phyloP scores from a whole-genome alignment of 2,797 vertebrate species.

The Takifugu rubripes region DNA sequence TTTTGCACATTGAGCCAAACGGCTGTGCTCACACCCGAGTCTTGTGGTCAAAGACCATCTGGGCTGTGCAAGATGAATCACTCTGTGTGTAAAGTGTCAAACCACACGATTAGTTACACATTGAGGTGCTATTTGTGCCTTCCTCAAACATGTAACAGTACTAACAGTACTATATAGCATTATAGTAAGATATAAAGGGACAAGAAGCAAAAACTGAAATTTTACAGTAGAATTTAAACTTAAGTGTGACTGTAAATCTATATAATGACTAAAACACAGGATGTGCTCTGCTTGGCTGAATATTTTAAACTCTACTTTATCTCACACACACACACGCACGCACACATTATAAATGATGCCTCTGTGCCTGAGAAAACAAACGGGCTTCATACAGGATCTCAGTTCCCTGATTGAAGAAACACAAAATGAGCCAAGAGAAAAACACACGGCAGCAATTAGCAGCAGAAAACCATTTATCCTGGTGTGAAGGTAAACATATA shows the following conservation, averaged over 20 bases:
- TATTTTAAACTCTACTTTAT: conserved; percentile 1
- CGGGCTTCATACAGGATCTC: conserved; percentile 39
- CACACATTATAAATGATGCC: conserved; percentile 66
- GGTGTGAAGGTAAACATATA: conserved; percentile 46
- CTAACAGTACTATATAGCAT: background rate
- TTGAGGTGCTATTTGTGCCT: background rate
- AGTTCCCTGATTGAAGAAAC: conserved; percentile 66
- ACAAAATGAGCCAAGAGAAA: conserved; percentile 48
- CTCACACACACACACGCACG: conserved; percentile 12
- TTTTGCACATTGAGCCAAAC: conserved; percentile 12
- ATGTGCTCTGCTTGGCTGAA: conserved; percentile 8
- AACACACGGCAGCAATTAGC: conserved; percentile 56
- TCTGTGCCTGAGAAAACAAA: conserved; percentile 70
- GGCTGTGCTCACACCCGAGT: conserved; percentile 31
- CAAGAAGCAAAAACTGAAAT: background rate
- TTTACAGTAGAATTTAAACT: background rate
- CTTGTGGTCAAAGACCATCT: conserved; percentile 26
- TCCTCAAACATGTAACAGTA: background rate
- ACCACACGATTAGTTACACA: background rate
- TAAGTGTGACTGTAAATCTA: background rate
- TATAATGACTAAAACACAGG: background rate
- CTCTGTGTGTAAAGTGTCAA: conserved; percentile 18
- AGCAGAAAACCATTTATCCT: conserved; percentile 52
- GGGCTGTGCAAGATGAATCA: conserved; percentile 31
- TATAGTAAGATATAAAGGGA: too few relatives aligned